Base-by-base conservation (phyloP, 2,797 vertebrate species). In the Oophaga sylvatica region DNA sequence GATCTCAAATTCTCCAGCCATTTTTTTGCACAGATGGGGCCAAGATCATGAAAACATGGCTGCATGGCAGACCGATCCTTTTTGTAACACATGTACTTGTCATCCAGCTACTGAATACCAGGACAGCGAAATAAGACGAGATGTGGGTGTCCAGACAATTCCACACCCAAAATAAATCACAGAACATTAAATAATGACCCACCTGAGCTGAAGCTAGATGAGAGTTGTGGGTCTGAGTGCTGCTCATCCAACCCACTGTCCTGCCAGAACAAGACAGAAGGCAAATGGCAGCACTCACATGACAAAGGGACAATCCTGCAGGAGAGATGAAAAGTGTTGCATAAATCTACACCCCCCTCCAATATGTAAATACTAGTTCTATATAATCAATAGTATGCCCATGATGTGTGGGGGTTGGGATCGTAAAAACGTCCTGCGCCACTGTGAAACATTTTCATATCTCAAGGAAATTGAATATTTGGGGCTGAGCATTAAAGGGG, bases 171-270 rank as follows among this genome's bases (percentile, higher is more conserved):
- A 12, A 41, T 2, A 7, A 9, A 12, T 31, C 9, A 8, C 9
- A 9, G 8, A 20, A 63, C 59, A 26, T 26, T 12, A 63, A 22
- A 57, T 19, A 20, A 7, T 26, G 41, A 45, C 86, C 83, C 65
- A 87, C 86, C 86, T 68, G 26, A 26, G 26, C 26, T 26, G 26
- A 26, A 26, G 73, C 75, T 83, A 88, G 77, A 88, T 1, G 26
- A 26, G 70, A 22, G 31, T 19, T 15, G 7, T 26, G 20, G 53
- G 17, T 26, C 75, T 29, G 45, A 22, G 41, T 75, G 70, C 31
- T 31, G 19, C 48, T 31, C 65, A 84, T 79, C 60, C 68, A 31
- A 81, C 57, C 53, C 53, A 17, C 41, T 20, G 19, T 57, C 17
- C 86, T 87, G 63, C 5, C 70, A 79, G 63, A 82, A 26, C 22